phyloP scores from a whole-genome alignment of 1,140 invertebrate genomes.

The Zaprionus vittiger region DNA sequence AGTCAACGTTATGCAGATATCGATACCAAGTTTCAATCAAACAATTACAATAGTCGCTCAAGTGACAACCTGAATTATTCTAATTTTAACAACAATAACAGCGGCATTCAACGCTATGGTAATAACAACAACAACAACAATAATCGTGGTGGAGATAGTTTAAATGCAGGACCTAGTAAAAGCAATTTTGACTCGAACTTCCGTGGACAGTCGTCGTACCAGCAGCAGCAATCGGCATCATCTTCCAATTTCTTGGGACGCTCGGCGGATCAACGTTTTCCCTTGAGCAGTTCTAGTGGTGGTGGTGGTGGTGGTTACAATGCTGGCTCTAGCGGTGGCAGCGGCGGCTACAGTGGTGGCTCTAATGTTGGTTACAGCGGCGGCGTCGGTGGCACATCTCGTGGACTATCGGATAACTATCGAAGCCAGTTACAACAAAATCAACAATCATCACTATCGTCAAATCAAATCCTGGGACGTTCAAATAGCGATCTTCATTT shows the following conservation, averaged over 20 bases:
- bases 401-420: neutral
- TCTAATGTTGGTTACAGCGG: neutral
- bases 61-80: slow-evolving; percentile 10
- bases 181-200: slow-evolving; percentile 36
- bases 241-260: slow-evolving; percentile 22
- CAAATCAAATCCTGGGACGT: slow-evolving; percentile 17
- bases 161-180: slow-evolving; percentile 8
- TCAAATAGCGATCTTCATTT: slow-evolving; percentile 30
- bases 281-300: neutral
- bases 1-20: slow-evolving; percentile 28
- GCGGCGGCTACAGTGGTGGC: neutral
- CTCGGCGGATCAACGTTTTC: slow-evolving; percentile 22
- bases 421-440: slow-evolving; percentile 3
- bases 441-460: neutral
- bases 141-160: slow-evolving; percentile 7
- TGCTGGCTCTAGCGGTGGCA: neutral
- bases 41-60: slow-evolving; percentile 30
- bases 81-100: slow-evolving; percentile 28
- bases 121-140: slow-evolving; percentile 7
- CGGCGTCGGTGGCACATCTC: neutral
- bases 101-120: slow-evolving; percentile 35
- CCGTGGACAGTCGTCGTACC: neutral
- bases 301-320: neutral
- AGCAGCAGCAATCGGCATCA: slow-evolving; percentile 8
- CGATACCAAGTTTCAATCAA: slow-evolving; percentile 42